Base-by-base conservation (phyloP, 1,140 invertebrate genomes). In the Drosophila elegans region DNA sequence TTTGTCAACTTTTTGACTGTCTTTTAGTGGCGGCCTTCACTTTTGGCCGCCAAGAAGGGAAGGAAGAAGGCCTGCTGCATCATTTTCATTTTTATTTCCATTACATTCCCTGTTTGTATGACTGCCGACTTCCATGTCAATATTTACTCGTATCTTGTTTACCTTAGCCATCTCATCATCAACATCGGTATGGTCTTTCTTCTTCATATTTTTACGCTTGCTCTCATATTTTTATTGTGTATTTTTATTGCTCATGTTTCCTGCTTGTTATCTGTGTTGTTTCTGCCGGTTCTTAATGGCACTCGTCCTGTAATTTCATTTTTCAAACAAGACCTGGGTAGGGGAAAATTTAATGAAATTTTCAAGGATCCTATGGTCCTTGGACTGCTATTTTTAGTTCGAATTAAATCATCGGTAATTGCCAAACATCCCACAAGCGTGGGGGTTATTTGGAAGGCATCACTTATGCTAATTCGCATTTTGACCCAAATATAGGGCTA, bases 401-500 rank as follows among this genome's bases (percentile, higher is more conserved):
- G 42, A 73, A 78, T 74, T 59, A 78, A 85, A 81, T 86, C 78
- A 54, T 56, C 38, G 67, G 62, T 48, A 49, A 80, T 64, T 86
- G 74, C 36, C 57, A 29, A 66, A 64, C 73, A 74, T 64, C 56
- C 48, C 59, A 51, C 55, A 21, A 69, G 63, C 68, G 67, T 81
- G 38, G 44, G 11, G 48, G 34, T 61, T 34, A 46, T 46, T n/a
- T 25, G 25, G 36, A 6, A 64, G 62, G 48, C 55, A 59, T 42
- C 72, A 76, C 74, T 69, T 69, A 88, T 82, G 79, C 83, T 88
- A 82, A 86, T 86, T 88, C 52, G 21, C 54, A 79, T 55, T 86
- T 46, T 86, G 83, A 86, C 83, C 83, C 74, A 86, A 83, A 86
- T 88, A 79, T 44, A 44, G 62, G 44, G 52, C 59, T 74, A 60